A percentile compares a stretch with the other conserved stretches of the same genome.
These are phyloP conservation scores for Protonibea diacanthus DNA, from an alignment of 2,797 vertebrate genomes.

Conservation along the genomic window DNA sequence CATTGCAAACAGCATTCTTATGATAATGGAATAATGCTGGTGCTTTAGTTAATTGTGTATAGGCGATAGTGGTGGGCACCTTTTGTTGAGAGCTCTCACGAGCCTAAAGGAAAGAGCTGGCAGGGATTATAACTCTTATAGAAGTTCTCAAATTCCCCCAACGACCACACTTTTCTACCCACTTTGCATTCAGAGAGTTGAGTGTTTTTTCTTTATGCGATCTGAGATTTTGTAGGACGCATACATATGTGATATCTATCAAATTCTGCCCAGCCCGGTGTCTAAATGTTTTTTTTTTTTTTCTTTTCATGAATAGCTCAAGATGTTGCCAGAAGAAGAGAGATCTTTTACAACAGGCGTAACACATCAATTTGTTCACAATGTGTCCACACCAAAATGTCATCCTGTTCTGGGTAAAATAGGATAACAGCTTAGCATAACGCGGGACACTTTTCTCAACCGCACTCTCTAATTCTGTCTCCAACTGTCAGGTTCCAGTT, in stretches of 20 bases:
- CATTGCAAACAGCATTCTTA: conserved; percentile 85
- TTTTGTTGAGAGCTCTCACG: conserved; percentile 82
- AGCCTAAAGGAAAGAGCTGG: conserved; percentile 79
- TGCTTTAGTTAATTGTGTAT: conserved; percentile 86
- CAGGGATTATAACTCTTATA: conserved; percentile 82
- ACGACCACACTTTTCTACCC: conserved; percentile 42
- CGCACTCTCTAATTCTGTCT: background rate
- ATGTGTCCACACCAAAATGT: background rate
- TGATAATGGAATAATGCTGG: conserved; percentile 87
- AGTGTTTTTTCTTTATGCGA: conserved; percentile 53
- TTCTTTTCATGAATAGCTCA: background rate
- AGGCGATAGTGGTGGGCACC: conserved; percentile 83
- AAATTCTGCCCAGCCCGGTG: background rate
- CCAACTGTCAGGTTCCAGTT: background rate
- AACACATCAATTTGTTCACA: background rate
- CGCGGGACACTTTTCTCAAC: background rate
- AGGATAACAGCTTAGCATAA: background rate
- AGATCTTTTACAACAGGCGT: conserved; percentile 10
- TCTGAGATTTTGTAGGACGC: conserved; percentile 1
- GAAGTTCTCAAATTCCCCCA: conserved; percentile 63
- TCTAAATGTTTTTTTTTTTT: background rate
- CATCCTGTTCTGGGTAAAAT: background rate
- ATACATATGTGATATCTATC: background rate
- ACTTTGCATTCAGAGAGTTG: conserved; percentile 51
- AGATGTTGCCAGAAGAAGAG: background rate